A percentile compares a stretch with the other conserved stretches of the same genome.
These are phyloP conservation scores for Perccottus glenii DNA, from an alignment of 2,113 vertebrate species.

Conservation along the genomic window DNA sequence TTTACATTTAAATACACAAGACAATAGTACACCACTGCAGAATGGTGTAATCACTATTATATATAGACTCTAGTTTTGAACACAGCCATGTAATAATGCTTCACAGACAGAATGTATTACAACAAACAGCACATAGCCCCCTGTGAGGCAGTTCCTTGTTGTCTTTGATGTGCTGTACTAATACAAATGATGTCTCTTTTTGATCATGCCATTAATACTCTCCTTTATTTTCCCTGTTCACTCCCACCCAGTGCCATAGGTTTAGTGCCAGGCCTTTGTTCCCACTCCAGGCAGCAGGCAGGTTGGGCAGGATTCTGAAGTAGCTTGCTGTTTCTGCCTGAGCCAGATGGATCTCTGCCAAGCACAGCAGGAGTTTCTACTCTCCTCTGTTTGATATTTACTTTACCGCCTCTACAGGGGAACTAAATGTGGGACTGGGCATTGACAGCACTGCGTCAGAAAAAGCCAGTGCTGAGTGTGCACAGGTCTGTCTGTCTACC, in stretches of 20 bases:
- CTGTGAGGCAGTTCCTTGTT: neutral
- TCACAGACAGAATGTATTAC: neutral
- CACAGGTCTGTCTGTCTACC: slow-evolving; percentile 33
- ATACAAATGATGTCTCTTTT: slow-evolving; percentile 16
- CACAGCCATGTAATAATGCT: neutral
- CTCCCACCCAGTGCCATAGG: slow-evolving; percentile 19
- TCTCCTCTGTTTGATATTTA: slow-evolving; percentile 81
- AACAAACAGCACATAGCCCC: slow-evolving; percentile 2
- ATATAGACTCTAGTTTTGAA: neutral
- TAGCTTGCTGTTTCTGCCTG: slow-evolving; percentile 55
- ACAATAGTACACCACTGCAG: too few species aligned
- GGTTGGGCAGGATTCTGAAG: slow-evolving; percentile 73
- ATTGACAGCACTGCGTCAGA: slow-evolving; percentile 66
- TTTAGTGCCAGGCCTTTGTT: slow-evolving; percentile 70
- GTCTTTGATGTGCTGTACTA: slow-evolving; percentile 26
- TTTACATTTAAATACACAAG: too few species aligned
- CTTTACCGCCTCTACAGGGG: slow-evolving; percentile 75
- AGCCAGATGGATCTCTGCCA: slow-evolving; percentile 79
- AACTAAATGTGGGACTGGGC: slow-evolving; percentile 66
- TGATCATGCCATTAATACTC: neutral
- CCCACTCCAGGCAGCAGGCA: slow-evolving; percentile 57
- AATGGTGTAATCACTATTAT: too few species aligned
- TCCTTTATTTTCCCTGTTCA: neutral
- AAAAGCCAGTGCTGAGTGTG: slow-evolving; percentile 35
- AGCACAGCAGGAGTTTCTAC: slow-evolving; percentile 75